Base-by-base conservation (phyloP, 2,113 vertebrate genomes). In the Nerophis ophidion region DNA sequence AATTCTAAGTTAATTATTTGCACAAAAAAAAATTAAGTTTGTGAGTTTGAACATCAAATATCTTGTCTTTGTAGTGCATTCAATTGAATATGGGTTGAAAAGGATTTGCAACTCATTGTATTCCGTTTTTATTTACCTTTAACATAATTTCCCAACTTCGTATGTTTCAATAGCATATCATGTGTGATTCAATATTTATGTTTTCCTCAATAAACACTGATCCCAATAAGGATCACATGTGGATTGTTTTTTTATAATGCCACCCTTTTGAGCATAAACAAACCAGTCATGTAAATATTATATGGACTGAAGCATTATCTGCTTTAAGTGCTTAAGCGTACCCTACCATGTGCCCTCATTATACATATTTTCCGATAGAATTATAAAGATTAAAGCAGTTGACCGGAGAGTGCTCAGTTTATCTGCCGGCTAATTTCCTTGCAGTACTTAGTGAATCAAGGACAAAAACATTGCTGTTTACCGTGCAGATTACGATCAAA, bases 311-410 rank as follows among this genome's bases (percentile, higher is more conserved):
- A 75, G 42, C 45, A 34, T 71, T 58, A 81, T 76, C 69, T 64
- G 63, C 35, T 76, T 63, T 75, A 54, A 78, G 68, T 76, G 77
- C 68, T 65, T 65, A 58, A 48, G 49, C 16, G 68, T 77, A 66
- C 57, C 34, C 15, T 10, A 35, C 61, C 49, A 7, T 36, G 62
- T 61, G 62, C 71, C 64, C 76, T 68, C 64, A 60, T 77, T 80
- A 64, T 67, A 65, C 46, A 40, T 66, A 61, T 65, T 57, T 84
- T 81, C 74, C 75, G 73, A 84, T 61, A 75, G 72, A 80, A 79
- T 26, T 26, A 26, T 26, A 26, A 51, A 79, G 73, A 75, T 79
- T 76, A 82, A 16, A 16, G 63, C 47, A 40, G 46, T 63, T 76
- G 75, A 76, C 75, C 66, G 51, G 50, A 49, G 12, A 54, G n/a